phyloP scores from a whole-genome alignment of 2,113 vertebrate species.

The Mormyrus lacerda region DNA sequence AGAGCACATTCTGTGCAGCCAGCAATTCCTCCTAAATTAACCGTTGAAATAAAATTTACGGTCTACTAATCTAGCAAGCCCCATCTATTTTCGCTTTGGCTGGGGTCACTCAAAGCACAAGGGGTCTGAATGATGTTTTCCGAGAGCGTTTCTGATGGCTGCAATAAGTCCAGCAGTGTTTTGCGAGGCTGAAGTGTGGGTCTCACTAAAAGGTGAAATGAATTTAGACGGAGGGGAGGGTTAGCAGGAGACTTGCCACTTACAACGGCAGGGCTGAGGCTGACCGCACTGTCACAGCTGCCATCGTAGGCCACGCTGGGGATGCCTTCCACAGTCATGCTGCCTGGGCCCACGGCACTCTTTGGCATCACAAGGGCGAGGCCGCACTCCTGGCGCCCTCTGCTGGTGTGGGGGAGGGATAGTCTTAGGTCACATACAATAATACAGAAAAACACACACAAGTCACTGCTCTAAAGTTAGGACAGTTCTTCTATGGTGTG shows the following conservation, averaged over 20 bases:
- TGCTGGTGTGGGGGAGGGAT: background rate
- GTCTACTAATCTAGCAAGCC: background rate
- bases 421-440: background rate
- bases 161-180: background rate
- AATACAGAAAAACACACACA: background rate
- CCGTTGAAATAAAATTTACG: background rate
- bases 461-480: background rate
- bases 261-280: slow-evolving; percentile 71
- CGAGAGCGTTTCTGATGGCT: background rate
- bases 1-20: background rate
- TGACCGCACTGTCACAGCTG: slow-evolving; percentile 78
- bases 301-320: slow-evolving; percentile 59
- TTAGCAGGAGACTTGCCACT: slow-evolving; percentile 41
- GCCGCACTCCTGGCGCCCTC: background rate
- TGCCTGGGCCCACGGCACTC: slow-evolving; percentile 66
- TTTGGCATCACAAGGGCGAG: slow-evolving; percentile 62
- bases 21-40: background rate
- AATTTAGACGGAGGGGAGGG: background rate
- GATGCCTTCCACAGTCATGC: slow-evolving; percentile 56
- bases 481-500: background rate
- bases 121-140: background rate
- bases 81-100: slow-evolving; percentile 3
- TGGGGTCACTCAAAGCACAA: background rate
- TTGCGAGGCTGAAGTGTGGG: background rate
- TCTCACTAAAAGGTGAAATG: background rate